A percentile compares a stretch with the other conserved stretches of the same genome.
phyloP scores from a whole-genome alignment of 2,797 vertebrate species.

The Protosalanx chinensis region DNA sequence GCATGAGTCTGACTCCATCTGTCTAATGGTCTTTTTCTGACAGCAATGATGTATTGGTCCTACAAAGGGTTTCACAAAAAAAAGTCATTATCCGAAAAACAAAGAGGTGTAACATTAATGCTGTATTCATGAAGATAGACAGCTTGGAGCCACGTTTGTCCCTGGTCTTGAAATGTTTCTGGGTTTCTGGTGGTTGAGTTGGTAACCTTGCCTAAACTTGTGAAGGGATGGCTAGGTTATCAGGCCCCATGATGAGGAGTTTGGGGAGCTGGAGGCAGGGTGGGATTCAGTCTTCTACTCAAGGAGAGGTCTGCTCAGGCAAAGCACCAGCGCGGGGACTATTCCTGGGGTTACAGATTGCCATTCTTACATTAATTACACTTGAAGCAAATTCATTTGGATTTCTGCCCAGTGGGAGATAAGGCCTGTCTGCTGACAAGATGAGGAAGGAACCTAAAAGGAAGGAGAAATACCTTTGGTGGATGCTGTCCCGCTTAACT shows the following conservation, averaged over 20 bases:
- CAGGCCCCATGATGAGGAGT: slow-evolving; percentile 52
- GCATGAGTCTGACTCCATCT: slow-evolving; percentile 38
- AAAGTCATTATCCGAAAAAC: slow-evolving; percentile 39
- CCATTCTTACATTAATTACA: slow-evolving; percentile 69
- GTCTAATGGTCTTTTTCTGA: slow-evolving; percentile 51
- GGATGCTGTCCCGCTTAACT: slow-evolving; percentile 36
- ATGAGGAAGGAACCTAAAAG: background rate
- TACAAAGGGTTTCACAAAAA: slow-evolving; percentile 28
- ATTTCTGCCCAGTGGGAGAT: slow-evolving; percentile 59
- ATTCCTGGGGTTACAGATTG: slow-evolving; percentile 38
- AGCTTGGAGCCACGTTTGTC: slow-evolving; percentile 49
- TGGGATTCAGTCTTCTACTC: slow-evolving; percentile 29
- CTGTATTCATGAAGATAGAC: slow-evolving; percentile 23
- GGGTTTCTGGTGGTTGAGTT: slow-evolving; percentile 42
- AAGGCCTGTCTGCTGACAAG: slow-evolving; percentile 42
- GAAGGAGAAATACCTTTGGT: slow-evolving; percentile 23
- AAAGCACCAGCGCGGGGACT: slow-evolving; percentile 40
- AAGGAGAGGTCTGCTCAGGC: slow-evolving; percentile 51
- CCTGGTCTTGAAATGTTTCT: slow-evolving; percentile 41
- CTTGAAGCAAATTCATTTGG: slow-evolving; percentile 68
- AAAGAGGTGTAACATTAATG: slow-evolving; percentile 37
- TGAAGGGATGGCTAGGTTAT: slow-evolving; percentile 44
- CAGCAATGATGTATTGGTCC: slow-evolving; percentile 37
- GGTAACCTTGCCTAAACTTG: slow-evolving; percentile 53
- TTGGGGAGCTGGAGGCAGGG: slow-evolving; percentile 9